Base-by-base conservation (phyloP, 2,888 invertebrate species). In the Dioctria rufipes region DNA sequence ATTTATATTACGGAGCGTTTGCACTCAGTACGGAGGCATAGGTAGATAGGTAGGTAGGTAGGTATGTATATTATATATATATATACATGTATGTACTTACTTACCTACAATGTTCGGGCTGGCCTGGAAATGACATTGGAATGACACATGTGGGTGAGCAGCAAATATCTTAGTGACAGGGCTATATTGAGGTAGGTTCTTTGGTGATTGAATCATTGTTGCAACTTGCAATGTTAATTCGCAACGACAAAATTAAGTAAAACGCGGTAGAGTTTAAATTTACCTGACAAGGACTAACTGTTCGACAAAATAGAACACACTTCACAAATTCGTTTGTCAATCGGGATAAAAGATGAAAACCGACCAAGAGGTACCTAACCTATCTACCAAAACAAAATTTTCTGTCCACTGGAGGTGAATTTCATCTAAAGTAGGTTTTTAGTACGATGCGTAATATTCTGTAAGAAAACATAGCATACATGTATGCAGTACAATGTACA, bases 61-160 rank as follows among this genome's bases (percentile, higher is more conserved):
- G 25, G 25, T 25, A 25, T 25, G 25, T 25, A 25, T 25, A 25
- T 25, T 25, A 25, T 25, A 25, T 25, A 25, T 2, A 25, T 25
- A 25, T 2, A 25, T 25, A 25, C 25, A 25, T 25, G 25, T 25
- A 25, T 25, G 25, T 25, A 25, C 25, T 25, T 25, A 25, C 25
- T 25, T 25, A 49, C 65, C 40, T 39, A 67, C n/a, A 67, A 42
- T 42, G 49, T 39, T 69, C 25, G 8, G 73, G 37, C 58, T 40
- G 61, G 61, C 75, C 75, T 75, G 75, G 42, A 75, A 61, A 75
- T 75, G 75, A 75, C 75, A 75, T 75, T 75, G 75, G 61, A 58
- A n/a, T 43, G 75, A 75, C 61, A 58, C 75, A 75, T 75, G 75
- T 75, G 75, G 75, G 75, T 75, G 75, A 75, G 61, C 61, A 60